Conservation (phyloP, 2,113 vertebrate species). For the Empidonax alnorum region DNA sequence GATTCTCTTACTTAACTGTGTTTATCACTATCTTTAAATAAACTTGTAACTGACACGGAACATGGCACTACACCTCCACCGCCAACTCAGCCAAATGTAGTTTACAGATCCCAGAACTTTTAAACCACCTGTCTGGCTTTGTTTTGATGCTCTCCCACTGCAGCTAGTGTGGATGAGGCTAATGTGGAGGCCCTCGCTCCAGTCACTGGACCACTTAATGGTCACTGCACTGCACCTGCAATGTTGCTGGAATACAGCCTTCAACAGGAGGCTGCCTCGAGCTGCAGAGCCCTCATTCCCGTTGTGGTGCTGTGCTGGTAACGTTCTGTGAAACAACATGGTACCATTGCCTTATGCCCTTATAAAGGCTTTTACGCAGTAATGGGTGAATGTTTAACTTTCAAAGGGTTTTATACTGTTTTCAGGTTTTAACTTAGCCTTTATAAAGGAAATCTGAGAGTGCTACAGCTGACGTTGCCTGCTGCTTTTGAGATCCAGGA, state of each 20-base stretch:
- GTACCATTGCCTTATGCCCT: neutral
- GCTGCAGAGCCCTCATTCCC: neutral
- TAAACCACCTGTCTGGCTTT: neutral
- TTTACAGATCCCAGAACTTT: neutral
- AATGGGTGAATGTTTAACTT: neutral
- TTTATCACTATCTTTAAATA: neutral
- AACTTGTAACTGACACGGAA: neutral
- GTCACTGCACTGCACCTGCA: neutral
- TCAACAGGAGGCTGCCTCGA: neutral
- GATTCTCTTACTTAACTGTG: neutral
- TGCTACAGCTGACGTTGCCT: neutral
- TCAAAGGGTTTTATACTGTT: neutral
- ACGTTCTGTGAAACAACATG: fast-evolving
- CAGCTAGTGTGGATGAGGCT: fast-evolving
- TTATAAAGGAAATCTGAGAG: neutral
- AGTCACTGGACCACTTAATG: fast-evolving
- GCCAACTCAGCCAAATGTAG: neutral
- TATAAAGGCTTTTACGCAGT: fast-evolving
- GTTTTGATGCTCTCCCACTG: fast-evolving
- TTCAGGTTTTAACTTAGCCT: neutral
- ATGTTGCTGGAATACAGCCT: neutral
- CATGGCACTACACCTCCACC: neutral
- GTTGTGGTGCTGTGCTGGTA: neutral
- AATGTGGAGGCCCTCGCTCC: neutral
- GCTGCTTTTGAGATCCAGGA: fast-evolving